Evolutionary conservation across 1,140 invertebrate genomes (phyloP), one percentile per base, ranked within the genome.

Genomic region (Chironomus striatipennis): DNA sequence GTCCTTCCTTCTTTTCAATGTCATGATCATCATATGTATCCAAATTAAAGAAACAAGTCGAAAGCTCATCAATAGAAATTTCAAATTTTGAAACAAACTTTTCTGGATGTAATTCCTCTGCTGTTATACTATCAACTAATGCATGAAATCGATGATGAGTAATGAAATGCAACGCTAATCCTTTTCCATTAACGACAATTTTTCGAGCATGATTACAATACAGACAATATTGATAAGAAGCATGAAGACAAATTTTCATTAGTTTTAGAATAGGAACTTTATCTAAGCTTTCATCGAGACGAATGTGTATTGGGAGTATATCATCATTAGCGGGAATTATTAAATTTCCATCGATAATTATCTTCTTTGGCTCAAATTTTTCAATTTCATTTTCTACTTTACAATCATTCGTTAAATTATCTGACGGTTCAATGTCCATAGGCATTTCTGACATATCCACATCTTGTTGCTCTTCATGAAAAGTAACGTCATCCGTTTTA

Each of bases 191-290:
- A 0, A 94, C 91, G 2, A 91, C 90, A 77, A 94, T 92, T 76
- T 90, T 88, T 20, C 90, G 85, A 0, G 91, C 91, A 83, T 94
- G 91, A 79, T 93, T 92, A 78, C 93, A 95, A 79, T 93, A 94
- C 42, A 93, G 85, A 80, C 93, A 95, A 42, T 84, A 85, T 5
- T 85, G 83, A 78, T 88, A 88, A 0, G 91, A 90, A 2, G 86
- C 86, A 75, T 85, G 84, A 24, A 93, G 83, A 80, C 91, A 93
- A 75, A 88, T 87, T 80, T 90, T 90, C 9, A 93, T 77, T 74
- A 94, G 83, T 57, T 89, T 86, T 75, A 90, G 86, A 73, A 90
- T 84, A 43, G 88, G 86, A 81, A 92, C 88, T 77, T 87, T 90
- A 77, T 93, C 90, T 57, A 93, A 80, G 4, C 89, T 88, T 67